Conservation (phyloP, 2,888 invertebrate genomes). For the Venusia cambrica region DNA sequence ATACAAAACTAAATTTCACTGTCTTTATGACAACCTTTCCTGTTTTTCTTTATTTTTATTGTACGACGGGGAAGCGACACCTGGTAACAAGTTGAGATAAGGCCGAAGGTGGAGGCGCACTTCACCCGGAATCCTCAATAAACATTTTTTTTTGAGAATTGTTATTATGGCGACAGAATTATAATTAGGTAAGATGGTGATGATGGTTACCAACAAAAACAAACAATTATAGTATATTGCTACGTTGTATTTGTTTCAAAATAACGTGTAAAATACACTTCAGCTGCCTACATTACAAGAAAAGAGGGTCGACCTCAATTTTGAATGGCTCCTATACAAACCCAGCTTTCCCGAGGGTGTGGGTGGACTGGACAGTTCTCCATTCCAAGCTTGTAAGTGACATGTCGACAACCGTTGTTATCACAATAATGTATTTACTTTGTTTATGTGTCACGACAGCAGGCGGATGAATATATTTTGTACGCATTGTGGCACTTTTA, state of each 20-base stretch:
- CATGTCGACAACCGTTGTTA: conserved; percentile 22
- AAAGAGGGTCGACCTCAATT: conserved; percentile 16
- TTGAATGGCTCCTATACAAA: conserved; percentile 22
- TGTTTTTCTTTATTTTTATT: too few relatives aligned
- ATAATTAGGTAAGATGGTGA: too few relatives aligned
- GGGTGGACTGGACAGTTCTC: conserved; percentile 23
- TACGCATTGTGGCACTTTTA: background rate
- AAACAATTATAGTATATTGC: conserved; percentile 17
- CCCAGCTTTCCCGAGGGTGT: conserved; percentile 8
- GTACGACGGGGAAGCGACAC: too few relatives aligned
- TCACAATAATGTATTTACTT: conserved; percentile 13
- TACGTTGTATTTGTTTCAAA: conserved; percentile 7
- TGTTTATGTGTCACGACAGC: conserved; percentile 7
- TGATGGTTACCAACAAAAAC: too few relatives aligned
- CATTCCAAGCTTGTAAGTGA: conserved; percentile 21
- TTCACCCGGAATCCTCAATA: too few relatives aligned
- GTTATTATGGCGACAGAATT: too few relatives aligned
- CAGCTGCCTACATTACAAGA: conserved; percentile 13
- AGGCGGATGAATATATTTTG: background rate
- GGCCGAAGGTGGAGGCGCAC: too few relatives aligned
- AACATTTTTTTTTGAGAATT: too few relatives aligned
- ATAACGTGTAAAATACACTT: conserved; percentile 12
- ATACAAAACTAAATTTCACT: too few relatives aligned
- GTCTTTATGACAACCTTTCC: too few relatives aligned
- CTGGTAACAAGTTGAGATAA: too few relatives aligned